Evolutionary conservation across 2,888 invertebrate species (phyloP).

Genomic region (Plebejus argus): DNA sequence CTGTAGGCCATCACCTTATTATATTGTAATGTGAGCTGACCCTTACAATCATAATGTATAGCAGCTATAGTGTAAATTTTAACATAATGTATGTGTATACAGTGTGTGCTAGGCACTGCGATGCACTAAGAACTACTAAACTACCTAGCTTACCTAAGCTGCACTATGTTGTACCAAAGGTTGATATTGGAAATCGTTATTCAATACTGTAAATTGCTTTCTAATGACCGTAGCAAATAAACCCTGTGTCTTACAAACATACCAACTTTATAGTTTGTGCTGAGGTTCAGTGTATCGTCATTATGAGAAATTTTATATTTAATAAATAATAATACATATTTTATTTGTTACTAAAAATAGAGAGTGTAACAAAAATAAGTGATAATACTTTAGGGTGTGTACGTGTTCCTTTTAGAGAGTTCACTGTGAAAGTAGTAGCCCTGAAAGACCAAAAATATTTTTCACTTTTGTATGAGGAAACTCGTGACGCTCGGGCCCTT

Average conservation of each 20-base stretch:
- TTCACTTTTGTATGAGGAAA: too few relatives aligned
- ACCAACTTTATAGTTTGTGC: not conserved
- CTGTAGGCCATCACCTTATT: too few relatives aligned
- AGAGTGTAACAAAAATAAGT: too few relatives aligned
- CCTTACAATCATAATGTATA: not conserved
- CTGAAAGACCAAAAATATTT: too few relatives aligned
- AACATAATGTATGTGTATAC: not conserved
- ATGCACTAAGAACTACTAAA: not conserved
- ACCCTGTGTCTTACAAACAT: not conserved
- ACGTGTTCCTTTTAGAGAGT: too few relatives aligned
- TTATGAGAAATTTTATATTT: too few relatives aligned
- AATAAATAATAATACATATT: too few relatives aligned
- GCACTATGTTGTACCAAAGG: not conserved
- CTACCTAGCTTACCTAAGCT: not conserved
- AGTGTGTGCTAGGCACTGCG: not conserved
- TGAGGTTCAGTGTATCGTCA: not conserved
- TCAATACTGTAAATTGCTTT: slow-evolving; percentile 19
- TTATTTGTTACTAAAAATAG: too few relatives aligned
- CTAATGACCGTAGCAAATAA: slow-evolving; percentile 7
- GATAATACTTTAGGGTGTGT: too few relatives aligned
- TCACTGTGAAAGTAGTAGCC: too few relatives aligned
- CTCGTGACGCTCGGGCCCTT: too few relatives aligned
- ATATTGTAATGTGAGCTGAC: not conserved
- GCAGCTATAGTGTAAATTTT: not conserved
- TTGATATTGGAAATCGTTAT: slow-evolving; percentile 7